These are phyloP conservation scores for Clavelina lepadiformis DNA, from an alignment of 23 tunicate species.

Conservation along the genomic window DNA sequence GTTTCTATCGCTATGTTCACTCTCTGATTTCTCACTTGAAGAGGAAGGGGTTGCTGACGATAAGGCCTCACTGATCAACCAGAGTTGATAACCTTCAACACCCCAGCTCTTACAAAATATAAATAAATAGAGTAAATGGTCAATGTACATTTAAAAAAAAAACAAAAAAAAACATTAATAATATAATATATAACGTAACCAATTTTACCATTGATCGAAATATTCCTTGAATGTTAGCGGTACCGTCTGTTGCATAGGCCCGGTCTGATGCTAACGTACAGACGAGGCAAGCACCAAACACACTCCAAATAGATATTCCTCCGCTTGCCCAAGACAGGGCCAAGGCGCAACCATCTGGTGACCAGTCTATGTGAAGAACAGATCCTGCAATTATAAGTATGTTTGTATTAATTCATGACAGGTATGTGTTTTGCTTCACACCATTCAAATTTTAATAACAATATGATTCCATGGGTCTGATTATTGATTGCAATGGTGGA, in stretches of 20 bases:
- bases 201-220: constrained; percentile 75
- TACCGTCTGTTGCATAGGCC: constrained; percentile 49
- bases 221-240: constrained; percentile 46
- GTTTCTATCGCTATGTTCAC: background rate
- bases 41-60: constrained; percentile 6
- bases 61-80: constrained; percentile 51
- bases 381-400: constrained; percentile 52
- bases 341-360: constrained; percentile 87
- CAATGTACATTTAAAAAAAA: background rate
- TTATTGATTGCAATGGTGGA: too few species aligned
- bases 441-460: too few species aligned
- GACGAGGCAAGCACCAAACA: constrained; percentile 88
- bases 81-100: constrained; percentile 90
- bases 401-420: too few species aligned
- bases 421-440: too few species aligned
- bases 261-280: constrained; percentile 85
- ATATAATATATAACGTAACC: background rate
- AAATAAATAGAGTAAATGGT: background rate
- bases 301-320: constrained; percentile 92
- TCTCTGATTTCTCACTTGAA: constrained; percentile 9
- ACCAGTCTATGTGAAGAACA: constrained; percentile 75
- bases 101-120: constrained; percentile 81
- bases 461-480: too few species aligned
- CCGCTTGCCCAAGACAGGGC: constrained; percentile 85
- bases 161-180: background rate